Percentiles rank a stretch among this genome's conserved stretches.
Conservation (phyloP, 2,888 invertebrate genomes). For the Drosophila dives region DNA sequence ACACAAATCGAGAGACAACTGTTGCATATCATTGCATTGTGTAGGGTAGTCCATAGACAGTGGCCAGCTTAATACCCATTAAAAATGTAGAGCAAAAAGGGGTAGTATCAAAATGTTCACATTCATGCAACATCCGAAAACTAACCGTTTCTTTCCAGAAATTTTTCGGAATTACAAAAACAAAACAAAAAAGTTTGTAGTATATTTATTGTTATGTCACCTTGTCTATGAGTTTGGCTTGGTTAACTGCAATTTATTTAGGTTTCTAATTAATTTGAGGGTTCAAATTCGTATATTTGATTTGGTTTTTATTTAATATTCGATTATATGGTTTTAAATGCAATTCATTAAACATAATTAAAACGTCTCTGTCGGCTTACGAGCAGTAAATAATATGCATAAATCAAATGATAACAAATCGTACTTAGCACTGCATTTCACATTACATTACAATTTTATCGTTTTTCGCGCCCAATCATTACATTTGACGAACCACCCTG, state of each 20-base stretch:
- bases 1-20: constrained; percentile 68
- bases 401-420: constrained; percentile 3
- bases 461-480: constrained; percentile 17
- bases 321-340: background rate
- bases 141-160: background rate
- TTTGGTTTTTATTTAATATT: background rate
- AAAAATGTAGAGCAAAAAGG: background rate
- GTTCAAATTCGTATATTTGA: background rate
- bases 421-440: background rate
- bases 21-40: constrained; percentile 68
- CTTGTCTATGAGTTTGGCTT: no score
- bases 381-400: background rate
- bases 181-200: background rate
- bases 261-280: background rate
- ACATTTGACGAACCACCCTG: constrained; percentile 38
- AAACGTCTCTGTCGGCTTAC: background rate
- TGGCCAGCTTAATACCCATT: background rate
- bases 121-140: background rate
- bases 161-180: background rate
- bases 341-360: background rate
- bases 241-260: background rate
- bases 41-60: constrained; percentile 7
- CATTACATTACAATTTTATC: constrained; percentile 16
- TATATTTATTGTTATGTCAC: no score
- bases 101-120: background rate